phyloP scores from a whole-genome alignment of 2,797 vertebrate species.

The Gila robusta region DNA sequence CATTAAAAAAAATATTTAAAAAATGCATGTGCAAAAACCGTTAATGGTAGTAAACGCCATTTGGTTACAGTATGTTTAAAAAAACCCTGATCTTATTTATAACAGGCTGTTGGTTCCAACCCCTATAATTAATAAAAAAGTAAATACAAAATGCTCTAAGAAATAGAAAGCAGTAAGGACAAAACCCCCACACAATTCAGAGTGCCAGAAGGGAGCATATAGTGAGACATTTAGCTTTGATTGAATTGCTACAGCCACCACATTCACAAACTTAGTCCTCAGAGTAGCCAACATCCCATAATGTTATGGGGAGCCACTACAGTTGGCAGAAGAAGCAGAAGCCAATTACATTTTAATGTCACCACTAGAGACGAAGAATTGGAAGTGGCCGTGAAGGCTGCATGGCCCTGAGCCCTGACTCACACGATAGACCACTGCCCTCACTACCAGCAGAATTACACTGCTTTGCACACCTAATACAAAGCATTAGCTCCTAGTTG shows the following conservation, averaged over 20 bases:
- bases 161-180: slow-evolving; percentile 3
- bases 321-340: slow-evolving; percentile 43
- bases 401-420: slow-evolving; percentile 25
- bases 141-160: slow-evolving; percentile 19
- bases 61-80: neutral
- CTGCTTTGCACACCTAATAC: neutral
- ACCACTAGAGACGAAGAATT: slow-evolving; percentile 34
- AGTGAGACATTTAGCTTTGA: slow-evolving; percentile 31
- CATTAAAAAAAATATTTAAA: neutral
- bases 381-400: slow-evolving; percentile 37
- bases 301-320: slow-evolving; percentile 44
- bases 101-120: neutral
- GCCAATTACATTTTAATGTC: slow-evolving; percentile 51
- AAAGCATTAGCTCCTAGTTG: slow-evolving; percentile 9
- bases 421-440: slow-evolving; percentile 36
- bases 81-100: neutral
- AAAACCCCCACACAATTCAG: slow-evolving; percentile 17
- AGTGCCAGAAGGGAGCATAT: neutral
- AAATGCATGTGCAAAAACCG: neutral
- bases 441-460: slow-evolving; percentile 23
- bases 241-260: slow-evolving; percentile 27
- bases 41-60: neutral
- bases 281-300: slow-evolving; percentile 16
- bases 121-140: slow-evolving; percentile 30
- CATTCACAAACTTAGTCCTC: slow-evolving; percentile 34